phyloP scores from a whole-genome alignment of 1,140 invertebrate species.

The Lineus longissimus region DNA sequence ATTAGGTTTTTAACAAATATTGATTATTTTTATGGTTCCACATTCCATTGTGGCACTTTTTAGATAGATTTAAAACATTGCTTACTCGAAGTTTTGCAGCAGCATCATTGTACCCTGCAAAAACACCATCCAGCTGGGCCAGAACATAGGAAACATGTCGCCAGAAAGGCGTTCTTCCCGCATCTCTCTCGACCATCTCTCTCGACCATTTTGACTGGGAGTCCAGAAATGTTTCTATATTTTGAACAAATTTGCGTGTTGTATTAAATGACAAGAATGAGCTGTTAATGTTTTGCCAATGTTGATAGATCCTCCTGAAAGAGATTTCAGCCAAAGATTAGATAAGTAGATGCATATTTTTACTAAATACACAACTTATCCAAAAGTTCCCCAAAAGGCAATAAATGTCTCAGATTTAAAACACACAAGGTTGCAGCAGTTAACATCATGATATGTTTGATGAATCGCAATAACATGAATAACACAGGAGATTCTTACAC shows the following conservation, averaged over 20 bases:
- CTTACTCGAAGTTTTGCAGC: slow-evolving; percentile 18
- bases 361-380: neutral
- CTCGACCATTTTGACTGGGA: slow-evolving; percentile 35
- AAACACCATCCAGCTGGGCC: slow-evolving; percentile 37
- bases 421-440: no score
- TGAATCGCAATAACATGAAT: no score
- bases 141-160: slow-evolving; percentile 34
- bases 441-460: no score
- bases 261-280: slow-evolving; percentile 19
- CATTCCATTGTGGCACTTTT: no score
- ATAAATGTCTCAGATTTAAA: no score
- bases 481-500: no score
- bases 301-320: slow-evolving; percentile 39
- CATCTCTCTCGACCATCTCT: slow-evolving; percentile 26
- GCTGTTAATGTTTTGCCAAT: slow-evolving; percentile 33
- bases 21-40: neutral
- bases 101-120: slow-evolving; percentile 31
- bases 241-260: neutral
- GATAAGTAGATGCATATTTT: neutral
- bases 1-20: neutral
- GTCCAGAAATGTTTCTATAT: slow-evolving; percentile 22
- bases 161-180: slow-evolving; percentile 30
- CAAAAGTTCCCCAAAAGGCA: no score
- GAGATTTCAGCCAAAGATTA: slow-evolving; percentile 6
- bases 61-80: no score